Percentiles rank a stretch among this genome's conserved stretches.
Evolutionary conservation across 2,888 invertebrate species (phyloP).

Genomic region (Argynnis bischoffii): DNA sequence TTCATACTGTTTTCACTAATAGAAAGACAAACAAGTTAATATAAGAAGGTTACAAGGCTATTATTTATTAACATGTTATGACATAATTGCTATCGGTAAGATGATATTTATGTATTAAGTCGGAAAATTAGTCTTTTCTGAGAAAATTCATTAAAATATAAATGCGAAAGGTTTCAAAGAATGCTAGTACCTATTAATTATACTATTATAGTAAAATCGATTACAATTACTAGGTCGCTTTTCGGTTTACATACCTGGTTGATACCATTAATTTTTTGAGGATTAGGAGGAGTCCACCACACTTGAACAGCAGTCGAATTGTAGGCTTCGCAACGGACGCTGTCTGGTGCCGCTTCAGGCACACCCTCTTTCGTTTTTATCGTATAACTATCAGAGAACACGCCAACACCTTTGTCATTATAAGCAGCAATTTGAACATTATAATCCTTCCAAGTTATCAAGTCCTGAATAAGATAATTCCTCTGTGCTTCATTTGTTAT

Average conservation of each 20-base stretch:
- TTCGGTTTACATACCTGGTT: conserved; percentile 86
- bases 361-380: conserved; percentile 98
- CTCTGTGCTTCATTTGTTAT: conserved; percentile 96
- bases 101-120: no score
- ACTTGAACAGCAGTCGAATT: conserved; percentile 94
- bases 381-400: conserved; percentile 93
- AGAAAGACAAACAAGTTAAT: no score
- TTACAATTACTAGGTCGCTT: no score
- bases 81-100: no score
- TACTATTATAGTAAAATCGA: no score
- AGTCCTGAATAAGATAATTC: conserved; percentile 93
- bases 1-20: no score
- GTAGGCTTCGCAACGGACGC: conserved; percentile 87
- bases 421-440: conserved; percentile 98
- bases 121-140: no score
- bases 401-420: conserved; percentile 97
- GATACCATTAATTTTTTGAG: conserved; percentile 98
- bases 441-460: conserved; percentile 99
- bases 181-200: background rate
- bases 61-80: no score
- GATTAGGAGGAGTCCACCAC: conserved; percentile 98
- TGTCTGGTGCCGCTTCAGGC: conserved; percentile 95
- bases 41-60: no score
- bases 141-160: background rate
- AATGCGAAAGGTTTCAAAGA: background rate